Base-by-base conservation (phyloP, 35 echinoderm and acorn worm genomes). In the Ptychodera flava region DNA sequence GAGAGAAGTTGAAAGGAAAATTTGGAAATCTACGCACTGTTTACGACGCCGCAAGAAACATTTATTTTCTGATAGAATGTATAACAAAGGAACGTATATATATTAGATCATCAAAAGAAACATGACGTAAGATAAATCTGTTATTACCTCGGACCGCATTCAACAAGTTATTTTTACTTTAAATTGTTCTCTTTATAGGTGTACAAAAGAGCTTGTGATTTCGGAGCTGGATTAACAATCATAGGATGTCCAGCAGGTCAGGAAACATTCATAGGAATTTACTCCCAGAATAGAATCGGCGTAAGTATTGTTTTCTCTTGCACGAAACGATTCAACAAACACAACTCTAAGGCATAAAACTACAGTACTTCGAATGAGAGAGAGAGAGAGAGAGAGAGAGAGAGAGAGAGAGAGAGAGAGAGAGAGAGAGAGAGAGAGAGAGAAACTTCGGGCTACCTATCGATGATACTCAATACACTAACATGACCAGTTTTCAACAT, bases 201-300 rank as follows among this genome's bases (percentile, higher is more conserved):
- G 10, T 88, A 85, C 85, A 28, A 32, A 76, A 82, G 89, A 82
- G 87, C 95, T 0, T 35, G 37, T 12, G 79, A 92, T 38, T 94
- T 97, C 76, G 95, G 95, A 31, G 91, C 95, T 36, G 95, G 95
- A 32, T 36, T 97, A 30, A 92, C 94, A 16, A 36, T 78, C 22
- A 88, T 87, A 16, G 95, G 95, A 30, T 82, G 89, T 1, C 1
- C 78, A 16, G 78, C 95, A 27, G 88, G 84, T 14, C 86, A 89
- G 78, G 87, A 92, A 0, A 92, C 92, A 0, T 84, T 92, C 35
- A 92, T 97, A 29, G 95, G 95, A 32, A 85, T 97, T 1, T 97
- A 97, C 84, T 93, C 92, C 0, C 29, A 33, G 32, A 97, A 97
- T 77, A 87, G 95, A 52, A 76, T 97, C 32, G 92, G 89, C 87